These are phyloP conservation scores for Gopherus flavomarginatus DNA, from an alignment of 2,113 vertebrate species.

Conservation along the genomic window DNA sequence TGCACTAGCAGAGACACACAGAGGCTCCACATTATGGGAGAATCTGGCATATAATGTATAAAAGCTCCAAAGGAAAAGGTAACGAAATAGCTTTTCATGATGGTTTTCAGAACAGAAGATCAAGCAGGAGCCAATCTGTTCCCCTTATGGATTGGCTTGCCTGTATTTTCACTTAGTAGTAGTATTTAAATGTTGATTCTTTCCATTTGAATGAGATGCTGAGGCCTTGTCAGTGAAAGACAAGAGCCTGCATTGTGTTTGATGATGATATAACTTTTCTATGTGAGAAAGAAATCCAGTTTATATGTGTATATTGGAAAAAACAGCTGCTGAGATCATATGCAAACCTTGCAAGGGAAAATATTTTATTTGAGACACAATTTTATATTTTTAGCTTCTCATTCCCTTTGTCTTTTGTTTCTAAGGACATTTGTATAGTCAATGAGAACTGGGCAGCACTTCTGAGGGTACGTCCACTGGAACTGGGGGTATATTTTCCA, in stretches of 20 bases:
- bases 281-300: not conserved
- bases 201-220: not conserved
- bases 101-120: not conserved
- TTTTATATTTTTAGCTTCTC: not conserved
- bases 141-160: not conserved
- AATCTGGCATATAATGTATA: not conserved
- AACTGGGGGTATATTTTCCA: not conserved
- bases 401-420: not conserved
- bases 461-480: not conserved
- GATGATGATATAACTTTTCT: not conserved
- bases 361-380: not conserved
- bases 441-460: not conserved
- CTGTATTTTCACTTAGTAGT: not conserved
- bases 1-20: not conserved
- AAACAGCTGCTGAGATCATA: slow-evolving; percentile 10
- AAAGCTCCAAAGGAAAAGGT: not conserved
- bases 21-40: not conserved
- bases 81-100: not conserved
- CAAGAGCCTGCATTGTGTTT: not conserved
- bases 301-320: not conserved
- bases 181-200: not conserved
- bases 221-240: not conserved
- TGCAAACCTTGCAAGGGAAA: not conserved
- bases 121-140: not conserved
- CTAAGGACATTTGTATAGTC: not conserved